Evolutionary conservation across 2,797 vertebrate species (phyloP), one percentile per base, ranked within the genome.

Genomic region (Chelonia mydas): DNA sequence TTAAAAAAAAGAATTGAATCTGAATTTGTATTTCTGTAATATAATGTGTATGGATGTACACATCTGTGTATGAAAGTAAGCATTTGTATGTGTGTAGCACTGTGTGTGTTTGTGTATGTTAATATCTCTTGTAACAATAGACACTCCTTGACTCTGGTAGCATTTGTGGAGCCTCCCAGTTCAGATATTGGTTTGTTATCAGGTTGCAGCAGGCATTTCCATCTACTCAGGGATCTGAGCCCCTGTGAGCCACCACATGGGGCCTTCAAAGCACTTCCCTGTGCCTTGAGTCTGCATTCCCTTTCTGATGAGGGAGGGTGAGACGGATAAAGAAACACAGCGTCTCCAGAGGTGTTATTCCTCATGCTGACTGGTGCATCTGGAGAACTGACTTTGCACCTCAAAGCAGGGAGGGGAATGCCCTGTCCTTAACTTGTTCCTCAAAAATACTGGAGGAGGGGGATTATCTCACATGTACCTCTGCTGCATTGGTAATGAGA

Each of bases 201-300:
- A 94, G 79, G 84, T 93, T 94, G 95, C 94, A 95, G 96, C 95
- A 97, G 96, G 89, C 96, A 72, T 86, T 97, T 94, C 89, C 94
- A 95, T 96, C 97, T 97, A 91, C 93, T 96, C 89, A 10, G 91
- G 84, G 94, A 97, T 96, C 95, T 93, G 86, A 96, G 88, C 90
- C 95, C 79, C 94, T 76, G 5, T 23, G 83, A 97, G 92, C 94
- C 5, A 2, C 72, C 94, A 77, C 93, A 93, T 85, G 7, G 89
- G 94, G 90, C 55, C 53, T 96, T 95, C 86, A 88, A 68, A 97
- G 95, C 55, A 74, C 91, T 92, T 95, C 41, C 81, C 74, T 21
- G 85, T 86, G 90, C 45, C 86, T 41, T 81, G 89, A 78, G 72
- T 93, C 92, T 25, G 0, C 90, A 93, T 91, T 84, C 59, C 65